Evolutionary conservation across 2,797 vertebrate species (phyloP).

Genomic region (Eutrigla gurnardus): DNA sequence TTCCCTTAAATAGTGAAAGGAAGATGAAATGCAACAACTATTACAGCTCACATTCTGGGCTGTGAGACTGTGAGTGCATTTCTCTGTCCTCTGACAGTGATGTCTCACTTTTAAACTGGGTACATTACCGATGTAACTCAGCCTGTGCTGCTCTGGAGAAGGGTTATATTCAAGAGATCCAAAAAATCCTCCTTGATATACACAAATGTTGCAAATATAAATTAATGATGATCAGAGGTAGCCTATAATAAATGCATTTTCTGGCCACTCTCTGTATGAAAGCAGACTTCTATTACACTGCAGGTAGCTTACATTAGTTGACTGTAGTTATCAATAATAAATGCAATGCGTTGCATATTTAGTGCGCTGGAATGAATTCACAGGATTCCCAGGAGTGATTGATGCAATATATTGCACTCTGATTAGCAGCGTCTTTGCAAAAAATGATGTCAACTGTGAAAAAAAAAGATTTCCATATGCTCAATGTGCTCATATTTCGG

Average conservation of each 20-base stretch:
- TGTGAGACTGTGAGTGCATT: background rate
- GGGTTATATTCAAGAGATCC: conserved; percentile 5
- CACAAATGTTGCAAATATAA: conserved; percentile 21
- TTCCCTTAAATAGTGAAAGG: conserved; percentile 2
- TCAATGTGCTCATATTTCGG: conserved; percentile 8
- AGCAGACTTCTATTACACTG: conserved; percentile 24
- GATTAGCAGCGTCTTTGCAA: conserved; percentile 42
- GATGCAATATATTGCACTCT: conserved; percentile 59
- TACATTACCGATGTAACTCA: background rate
- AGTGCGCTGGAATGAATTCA: conserved; percentile 62
- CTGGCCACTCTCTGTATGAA: conserved; percentile 11
- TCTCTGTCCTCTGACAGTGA: conserved; percentile 5
- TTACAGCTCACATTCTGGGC: background rate
- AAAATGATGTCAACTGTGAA: conserved; percentile 54
- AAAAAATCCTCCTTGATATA: conserved; percentile 25
- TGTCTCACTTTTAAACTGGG: conserved; percentile 10
- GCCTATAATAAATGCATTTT: conserved; percentile 26
- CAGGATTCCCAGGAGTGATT: conserved; percentile 61
- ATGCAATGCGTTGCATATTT: conserved; percentile 65
- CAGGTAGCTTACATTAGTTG: conserved; percentile 51
- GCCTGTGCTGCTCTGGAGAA: background rate
- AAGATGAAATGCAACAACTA: conserved; percentile 3
- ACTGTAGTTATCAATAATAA: conserved; percentile 62
- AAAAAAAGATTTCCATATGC: conserved; percentile 42
- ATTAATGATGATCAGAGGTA: conserved; percentile 32